Conservation (phyloP, 2,113 vertebrate genomes). For the Ahaetulla prasina region DNA sequence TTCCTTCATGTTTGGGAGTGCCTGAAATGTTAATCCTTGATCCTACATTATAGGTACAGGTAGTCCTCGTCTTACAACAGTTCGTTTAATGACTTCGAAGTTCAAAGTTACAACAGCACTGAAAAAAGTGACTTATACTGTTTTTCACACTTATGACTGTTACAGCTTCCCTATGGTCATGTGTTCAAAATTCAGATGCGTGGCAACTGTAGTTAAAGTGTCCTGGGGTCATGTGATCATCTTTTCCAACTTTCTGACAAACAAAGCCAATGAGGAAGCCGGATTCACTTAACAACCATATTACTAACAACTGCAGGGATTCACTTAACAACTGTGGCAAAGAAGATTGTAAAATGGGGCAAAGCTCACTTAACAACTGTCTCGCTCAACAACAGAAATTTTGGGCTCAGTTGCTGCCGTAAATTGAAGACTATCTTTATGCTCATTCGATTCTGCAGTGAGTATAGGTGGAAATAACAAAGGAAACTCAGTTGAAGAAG, state of each 20-base stretch:
- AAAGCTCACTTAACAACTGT: not conserved
- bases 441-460: not conserved
- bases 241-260: not conserved
- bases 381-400: not conserved
- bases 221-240: not conserved
- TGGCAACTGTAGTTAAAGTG: not conserved
- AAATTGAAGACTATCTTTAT: not conserved
- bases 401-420: not conserved
- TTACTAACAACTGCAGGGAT: not conserved
- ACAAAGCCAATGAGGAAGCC: not conserved
- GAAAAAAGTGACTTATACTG: not conserved
- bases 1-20: accelerated
- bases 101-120: not conserved
- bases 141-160: not conserved
- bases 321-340: not conserved
- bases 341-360: not conserved
- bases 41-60: not conserved
- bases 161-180: not conserved
- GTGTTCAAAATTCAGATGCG: not conserved
- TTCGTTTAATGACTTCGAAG: not conserved
- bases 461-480: not conserved
- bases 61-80: not conserved
- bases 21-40: not conserved
- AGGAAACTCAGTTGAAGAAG: not conserved
- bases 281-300: not conserved